Base-by-base conservation (phyloP, 2,113 vertebrate species). In the western clawed frog (Xenopus tropicalis) region DNA sequence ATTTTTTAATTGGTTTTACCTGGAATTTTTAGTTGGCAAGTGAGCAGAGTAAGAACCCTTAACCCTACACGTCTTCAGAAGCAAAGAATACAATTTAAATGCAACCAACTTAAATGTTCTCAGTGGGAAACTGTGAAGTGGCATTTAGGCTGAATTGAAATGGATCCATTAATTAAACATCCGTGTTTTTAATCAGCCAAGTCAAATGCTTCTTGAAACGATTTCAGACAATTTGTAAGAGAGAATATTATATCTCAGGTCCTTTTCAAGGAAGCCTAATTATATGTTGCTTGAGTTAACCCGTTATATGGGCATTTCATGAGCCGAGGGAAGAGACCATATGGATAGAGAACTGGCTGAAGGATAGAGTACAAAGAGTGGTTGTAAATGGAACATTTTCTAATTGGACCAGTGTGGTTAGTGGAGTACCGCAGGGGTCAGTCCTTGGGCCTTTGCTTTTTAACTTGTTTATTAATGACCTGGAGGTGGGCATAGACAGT, bases 81-180 rank as follows among this genome's bases (percentile, higher is more conserved):
- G 58, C 3, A 14, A 21, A 62, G 57, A 62, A 56, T 23, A 54
- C 56, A 52, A 24, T 69, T 63, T 54, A 62, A 61, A 75, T 69
- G 73, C 46, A 63, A 13, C 48, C 17, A 20, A 54, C 66, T 75
- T 63, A 63, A 74, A 56, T 76, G 58, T 63, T 76, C 73, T 76
- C 66, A 63, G 73, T 57, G 66, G 73, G 73, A 21, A 54, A 11
- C 44, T 3, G 25, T 69, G 66, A 76, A 76, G 73, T 76, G 66
- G 73, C 66, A 76, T 76, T 76, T 76, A 69, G 65, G 73, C 22
- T 62, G n/a, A 69, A 69, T 56, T 42, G 73, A 69, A 75, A 76
- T 44, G 17, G 58, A 76, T 63, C 44, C 59, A 76, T 69, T 69
- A 69, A 69, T 76, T 76, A 76, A 76, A 69, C 73, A 69, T 76